Evolutionary conservation across 2,113 vertebrate species (phyloP), one percentile per base, ranked within the genome.

Genomic region (Perccottus glenii): DNA sequence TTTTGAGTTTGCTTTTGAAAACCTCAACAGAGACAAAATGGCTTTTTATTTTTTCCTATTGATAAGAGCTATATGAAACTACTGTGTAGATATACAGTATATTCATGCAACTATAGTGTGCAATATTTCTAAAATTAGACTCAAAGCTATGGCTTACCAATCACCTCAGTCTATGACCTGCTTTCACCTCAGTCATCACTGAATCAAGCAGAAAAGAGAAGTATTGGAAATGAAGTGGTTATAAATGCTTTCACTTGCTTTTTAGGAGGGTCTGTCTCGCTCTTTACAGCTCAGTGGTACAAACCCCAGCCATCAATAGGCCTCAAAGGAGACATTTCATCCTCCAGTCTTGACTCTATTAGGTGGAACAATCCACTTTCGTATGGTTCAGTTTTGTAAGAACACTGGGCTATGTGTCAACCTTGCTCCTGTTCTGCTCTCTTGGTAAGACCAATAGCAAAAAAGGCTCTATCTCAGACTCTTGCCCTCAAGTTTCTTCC

Each of bases 271-370:
- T 60, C 55, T 9, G 63, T 58, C 72, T 81, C n/a, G 6, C 67
- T 70, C 57, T 12, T 38, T 5, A 40, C 55, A 67, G 67, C 47
- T 48, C 55, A 43, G 55, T n/a, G 56, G 47, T 51, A 32, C 55
- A 53, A 74, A 72, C 4, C 4, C 5, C 51, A 16, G 58, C 71
- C 55, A 36, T 70, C 75, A 75, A 70, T 51, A 50, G 45, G 55
- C 75, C 75, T 85, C 75, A 19, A 43, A 82, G 80, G 80, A 76
- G 73, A 69, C 68, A 66, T 80, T 69, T 78, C 60, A 68, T 73
- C 71, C 71, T 35, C 9, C 12, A 50, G 68, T 50, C 44, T 53
- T 9, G 67, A 35, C 58, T 77, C 40, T 40, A 67, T 67, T 35
- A 55, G 60, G 58, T 57, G 63, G 64, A 88, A 68, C 58, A 60